Evolutionary conservation across 2,113 vertebrate genomes (phyloP).

Genomic region (Python bivittatus): DNA sequence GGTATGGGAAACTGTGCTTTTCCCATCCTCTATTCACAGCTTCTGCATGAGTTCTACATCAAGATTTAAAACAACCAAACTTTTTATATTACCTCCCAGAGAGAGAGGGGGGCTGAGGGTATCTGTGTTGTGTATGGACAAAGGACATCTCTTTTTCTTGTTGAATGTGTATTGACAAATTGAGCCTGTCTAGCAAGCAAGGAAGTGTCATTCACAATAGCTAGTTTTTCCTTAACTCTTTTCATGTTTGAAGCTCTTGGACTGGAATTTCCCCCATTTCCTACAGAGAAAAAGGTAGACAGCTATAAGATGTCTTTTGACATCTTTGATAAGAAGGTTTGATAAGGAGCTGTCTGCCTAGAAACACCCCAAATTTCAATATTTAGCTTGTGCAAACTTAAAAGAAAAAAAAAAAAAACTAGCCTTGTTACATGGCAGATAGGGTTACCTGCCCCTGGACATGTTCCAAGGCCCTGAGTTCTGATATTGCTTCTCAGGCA

Average conservation of each 20-base stretch:
- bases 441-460: not conserved
- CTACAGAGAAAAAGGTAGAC: not conserved
- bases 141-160: not conserved
- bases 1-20: not conserved
- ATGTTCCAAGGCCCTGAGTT: not conserved
- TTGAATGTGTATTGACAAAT: not conserved
- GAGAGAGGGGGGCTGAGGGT: not conserved
- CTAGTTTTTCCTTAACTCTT: not conserved
- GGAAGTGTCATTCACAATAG: not conserved
- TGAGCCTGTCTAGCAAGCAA: not conserved
- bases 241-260: not conserved
- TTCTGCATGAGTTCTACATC: not conserved
- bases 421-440: not conserved
- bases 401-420: not conserved
- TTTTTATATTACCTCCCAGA: not conserved
- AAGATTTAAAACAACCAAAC: not conserved
- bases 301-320: not conserved
- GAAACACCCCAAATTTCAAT: not conserved
- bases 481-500: not conserved
- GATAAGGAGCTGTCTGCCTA: not conserved
- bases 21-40: not conserved
- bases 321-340: not conserved
- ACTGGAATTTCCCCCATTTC: not conserved
- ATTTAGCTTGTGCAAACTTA: not conserved
- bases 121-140: not conserved